phyloP scores from a whole-genome alignment of 92 coral and sea anemone species.

The Epizoanthus stellaris region DNA sequence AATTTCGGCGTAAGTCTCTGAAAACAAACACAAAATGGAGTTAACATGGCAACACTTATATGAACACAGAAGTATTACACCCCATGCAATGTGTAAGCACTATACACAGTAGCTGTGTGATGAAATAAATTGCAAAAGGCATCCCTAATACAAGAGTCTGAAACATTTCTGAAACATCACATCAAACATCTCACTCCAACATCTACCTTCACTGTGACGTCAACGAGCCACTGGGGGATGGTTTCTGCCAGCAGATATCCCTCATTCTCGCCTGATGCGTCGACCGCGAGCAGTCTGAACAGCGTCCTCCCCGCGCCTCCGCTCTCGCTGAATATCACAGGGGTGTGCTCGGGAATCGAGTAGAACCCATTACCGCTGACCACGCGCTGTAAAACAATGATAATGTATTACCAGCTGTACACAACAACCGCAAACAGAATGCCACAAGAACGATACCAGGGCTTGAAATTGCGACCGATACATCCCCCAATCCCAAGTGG shows the following conservation, averaged over 20 bases:
- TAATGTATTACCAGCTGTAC: not conserved
- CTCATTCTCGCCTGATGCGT: conserved; percentile 95
- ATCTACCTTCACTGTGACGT: conserved; percentile 91
- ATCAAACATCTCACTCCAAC: not conserved
- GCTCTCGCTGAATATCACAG: conserved; percentile 88
- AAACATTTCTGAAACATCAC: not conserved
- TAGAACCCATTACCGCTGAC: conserved; percentile 89
- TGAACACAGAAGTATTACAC: not conserved
- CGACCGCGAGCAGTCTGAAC: conserved; percentile 87
- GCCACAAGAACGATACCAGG: no score
- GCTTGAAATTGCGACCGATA: no score
- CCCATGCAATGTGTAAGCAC: not conserved
- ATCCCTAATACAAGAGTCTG: no score
- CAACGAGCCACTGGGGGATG: conserved; percentile 91
- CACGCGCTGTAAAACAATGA: conserved; percentile 60
- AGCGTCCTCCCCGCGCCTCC: conserved; percentile 92
- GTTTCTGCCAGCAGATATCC: conserved; percentile 90
- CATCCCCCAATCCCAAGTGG: no score
- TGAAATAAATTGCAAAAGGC: not conserved
- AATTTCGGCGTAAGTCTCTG: conserved; percentile 90
- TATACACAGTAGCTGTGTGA: not conserved
- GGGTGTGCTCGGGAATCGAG: conserved; percentile 92
- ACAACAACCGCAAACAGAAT: no score
- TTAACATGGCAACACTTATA: not conserved
- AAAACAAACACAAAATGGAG: not conserved